Conservation (phyloP, 2,888 invertebrate genomes). For the Hydropsyche betteni region DNA sequence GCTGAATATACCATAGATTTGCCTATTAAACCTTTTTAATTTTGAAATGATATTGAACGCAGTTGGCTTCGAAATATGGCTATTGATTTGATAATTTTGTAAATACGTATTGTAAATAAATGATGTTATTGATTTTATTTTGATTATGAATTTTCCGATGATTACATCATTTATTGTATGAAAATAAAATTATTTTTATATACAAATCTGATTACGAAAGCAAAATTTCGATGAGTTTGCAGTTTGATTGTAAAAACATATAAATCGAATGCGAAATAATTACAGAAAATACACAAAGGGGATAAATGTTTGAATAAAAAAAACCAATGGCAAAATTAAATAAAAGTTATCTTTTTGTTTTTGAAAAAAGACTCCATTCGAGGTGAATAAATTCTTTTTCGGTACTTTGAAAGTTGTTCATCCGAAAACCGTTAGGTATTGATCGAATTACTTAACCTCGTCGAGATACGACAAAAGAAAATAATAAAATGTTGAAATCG, state of each 20-base stretch:
- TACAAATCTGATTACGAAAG: too few relatives aligned
- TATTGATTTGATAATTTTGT: too few relatives aligned
- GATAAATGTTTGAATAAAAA: too few relatives aligned
- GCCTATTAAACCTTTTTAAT: conserved; percentile 64
- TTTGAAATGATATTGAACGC: conserved; percentile 61
- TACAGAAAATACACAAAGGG: too few relatives aligned
- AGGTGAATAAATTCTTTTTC: conserved; percentile 18
- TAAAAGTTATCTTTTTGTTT: not conserved
- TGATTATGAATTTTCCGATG: too few relatives aligned
- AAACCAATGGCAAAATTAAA: too few relatives aligned
- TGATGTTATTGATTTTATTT: too few relatives aligned
- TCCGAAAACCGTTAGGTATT: conserved; percentile 19
- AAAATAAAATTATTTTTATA: too few relatives aligned
- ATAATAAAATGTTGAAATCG: conserved; percentile 5
- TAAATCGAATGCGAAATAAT: not conserved
- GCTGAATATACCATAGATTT: conserved; percentile 64
- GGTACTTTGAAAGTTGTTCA: conserved; percentile 20
- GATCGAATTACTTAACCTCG: conserved; percentile 30
- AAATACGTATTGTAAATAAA: too few relatives aligned
- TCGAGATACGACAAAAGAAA: conserved; percentile 5
- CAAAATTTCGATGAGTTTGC: not conserved
- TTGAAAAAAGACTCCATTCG: conserved; percentile 2
- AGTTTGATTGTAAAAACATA: not conserved
- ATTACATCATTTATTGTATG: too few relatives aligned
- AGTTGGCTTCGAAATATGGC: too few relatives aligned